A percentile compares a stretch with the other conserved stretches of the same genome.
These are phyloP conservation scores for Budorcas taxicolor DNA, from an alignment of 2,113 vertebrate species.

Conservation along the genomic window DNA sequence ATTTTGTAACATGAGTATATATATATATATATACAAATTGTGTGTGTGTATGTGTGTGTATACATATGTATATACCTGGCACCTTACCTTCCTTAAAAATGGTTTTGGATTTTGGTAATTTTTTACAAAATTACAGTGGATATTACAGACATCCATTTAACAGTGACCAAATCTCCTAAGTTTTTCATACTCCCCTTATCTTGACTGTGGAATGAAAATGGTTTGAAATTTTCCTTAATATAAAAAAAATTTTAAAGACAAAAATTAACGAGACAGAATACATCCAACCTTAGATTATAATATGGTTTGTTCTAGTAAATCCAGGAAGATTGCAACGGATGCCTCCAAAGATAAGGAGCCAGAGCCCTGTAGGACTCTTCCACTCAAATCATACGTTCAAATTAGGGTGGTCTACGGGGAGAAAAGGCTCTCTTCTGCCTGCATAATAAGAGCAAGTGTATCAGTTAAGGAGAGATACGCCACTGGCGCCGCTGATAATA, in stretches of 20 bases:
- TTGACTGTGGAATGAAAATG: conserved; percentile 2
- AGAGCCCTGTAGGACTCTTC: neutral
- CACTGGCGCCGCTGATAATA: neutral
- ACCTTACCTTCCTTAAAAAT: neutral
- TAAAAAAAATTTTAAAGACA: neutral
- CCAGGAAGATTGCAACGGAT: neutral
- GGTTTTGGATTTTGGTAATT: conserved; percentile 19
- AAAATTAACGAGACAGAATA: neutral
- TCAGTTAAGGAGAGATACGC: neutral
- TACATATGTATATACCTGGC: neutral
- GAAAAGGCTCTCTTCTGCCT: neutral
- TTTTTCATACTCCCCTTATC: conserved; percentile 18
- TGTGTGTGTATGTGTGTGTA: neutral
- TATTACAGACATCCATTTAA: conserved; percentile 61
- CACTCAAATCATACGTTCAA: neutral
- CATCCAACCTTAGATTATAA: neutral
- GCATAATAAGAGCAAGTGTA: neutral
- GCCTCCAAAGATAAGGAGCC: neutral
- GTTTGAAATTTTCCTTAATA: neutral
- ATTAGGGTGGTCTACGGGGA: neutral
- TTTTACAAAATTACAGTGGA: neutral
- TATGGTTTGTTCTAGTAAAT: neutral
- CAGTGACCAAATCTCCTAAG: neutral
- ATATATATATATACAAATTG: neutral
- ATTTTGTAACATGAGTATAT: neutral